Base-by-base conservation (phyloP, 2,113 vertebrate genomes). In the Cariama cristata region DNA sequence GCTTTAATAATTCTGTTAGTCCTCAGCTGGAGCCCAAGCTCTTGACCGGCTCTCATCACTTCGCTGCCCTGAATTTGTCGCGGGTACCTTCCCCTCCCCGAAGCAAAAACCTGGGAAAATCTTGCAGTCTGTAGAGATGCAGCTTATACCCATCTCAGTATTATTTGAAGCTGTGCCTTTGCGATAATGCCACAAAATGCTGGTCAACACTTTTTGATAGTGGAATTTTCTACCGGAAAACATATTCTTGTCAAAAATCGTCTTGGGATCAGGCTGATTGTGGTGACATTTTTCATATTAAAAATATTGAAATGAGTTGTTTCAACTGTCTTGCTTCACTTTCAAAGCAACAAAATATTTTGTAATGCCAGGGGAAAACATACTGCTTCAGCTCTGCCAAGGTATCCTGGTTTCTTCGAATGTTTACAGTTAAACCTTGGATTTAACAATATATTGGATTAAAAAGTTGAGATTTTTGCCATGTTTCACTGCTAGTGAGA, bases 301-400 rank as follows among this genome's bases (percentile, higher is more conserved):
- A 95, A 93, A 94, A 60, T 44, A 63, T 10, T 73, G 32, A 92
- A 85, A 88, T 66, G 85, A 77, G 44, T 80, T 52, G 27, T 86
- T 92, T 62, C 45, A 52, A 72, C n/a, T 33, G 42, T 10, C 38
- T 62, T 3, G 0, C 9, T 79, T 83, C 1, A 0, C 45, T 87
- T 80, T 62, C 40, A 84, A 71, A 90, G 62, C 12, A 11, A n/a
- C 26, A 77, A 93, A 91, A 74, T 33, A 27, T 72, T 94, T 93
- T 67, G 60, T 27, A 50, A 53, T 55, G 82, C 42, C 59, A 44
- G 32, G 35, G 59, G 59, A 45, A 92, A 92, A 67, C 11, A 49
- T 49, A 33, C 50, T 38, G 35, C 42, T 88, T 69, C 67, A 80
- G 16, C 49, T 86, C 44, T 76, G 56, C 60, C 3, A 30, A 89